A percentile compares a stretch with the other conserved stretches of the same genome.
phyloP scores from a whole-genome alignment of 2,888 invertebrate species.

The Yponomeuta sedellus region DNA sequence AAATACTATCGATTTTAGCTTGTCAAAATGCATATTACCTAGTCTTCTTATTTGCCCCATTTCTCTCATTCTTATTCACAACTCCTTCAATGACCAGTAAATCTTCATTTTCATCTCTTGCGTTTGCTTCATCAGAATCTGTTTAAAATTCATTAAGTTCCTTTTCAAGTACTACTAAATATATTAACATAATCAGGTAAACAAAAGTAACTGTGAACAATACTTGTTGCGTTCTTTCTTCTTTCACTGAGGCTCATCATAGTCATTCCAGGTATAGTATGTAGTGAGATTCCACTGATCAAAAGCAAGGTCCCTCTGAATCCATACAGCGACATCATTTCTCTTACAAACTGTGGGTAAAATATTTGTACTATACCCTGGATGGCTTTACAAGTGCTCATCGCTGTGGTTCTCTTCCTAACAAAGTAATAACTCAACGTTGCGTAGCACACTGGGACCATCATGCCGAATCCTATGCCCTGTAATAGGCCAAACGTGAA shows the following conservation, averaged over 20 bases:
- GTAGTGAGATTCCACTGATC: conserved; percentile 75
- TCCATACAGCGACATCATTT: conserved; percentile 70
- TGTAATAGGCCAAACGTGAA: conserved; percentile 74
- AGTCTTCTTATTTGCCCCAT: too few relatives aligned
- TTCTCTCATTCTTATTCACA: not conserved
- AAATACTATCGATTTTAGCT: too few relatives aligned
- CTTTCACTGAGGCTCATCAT: conserved; percentile 67
- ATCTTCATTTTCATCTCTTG: not conserved
- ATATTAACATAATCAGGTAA: too few relatives aligned
- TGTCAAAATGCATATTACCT: too few relatives aligned
- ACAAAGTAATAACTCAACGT: conserved; percentile 79
- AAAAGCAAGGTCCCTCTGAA: conserved; percentile 79
- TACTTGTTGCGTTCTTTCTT: conserved; percentile 55
- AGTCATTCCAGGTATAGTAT: conserved; percentile 76
- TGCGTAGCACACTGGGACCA: conserved; percentile 79
- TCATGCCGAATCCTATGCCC: conserved; percentile 79
- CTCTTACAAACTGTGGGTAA: conserved; percentile 74
- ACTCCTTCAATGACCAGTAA: not conserved
- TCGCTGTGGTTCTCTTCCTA: conserved; percentile 75
- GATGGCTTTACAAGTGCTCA: conserved; percentile 78
- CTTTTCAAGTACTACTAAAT: too few relatives aligned
- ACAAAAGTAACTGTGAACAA: not conserved
- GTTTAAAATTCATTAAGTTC: not conserved
- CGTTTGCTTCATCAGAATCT: conserved; percentile 32
- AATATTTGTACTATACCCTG: conserved; percentile 76